Conservation (phyloP, 2,888 invertebrate genomes). For the Bruchidius siliquastri region DNA sequence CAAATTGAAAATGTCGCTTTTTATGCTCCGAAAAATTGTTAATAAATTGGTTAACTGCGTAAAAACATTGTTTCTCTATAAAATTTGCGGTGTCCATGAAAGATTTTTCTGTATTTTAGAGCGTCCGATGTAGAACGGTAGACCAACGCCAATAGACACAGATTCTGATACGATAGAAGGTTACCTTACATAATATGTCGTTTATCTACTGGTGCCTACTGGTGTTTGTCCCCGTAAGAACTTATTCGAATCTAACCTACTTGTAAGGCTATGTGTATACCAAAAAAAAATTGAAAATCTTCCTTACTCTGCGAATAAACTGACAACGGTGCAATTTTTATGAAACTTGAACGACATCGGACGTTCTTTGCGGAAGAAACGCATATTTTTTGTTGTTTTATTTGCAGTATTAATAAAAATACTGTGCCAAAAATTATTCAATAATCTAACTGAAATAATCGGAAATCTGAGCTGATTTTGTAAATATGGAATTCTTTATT, state of each 20-base stretch:
- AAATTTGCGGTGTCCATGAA: constrained; percentile 8
- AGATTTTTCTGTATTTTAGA: constrained; percentile 7
- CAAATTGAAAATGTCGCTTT: too few species aligned
- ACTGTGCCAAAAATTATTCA: constrained; percentile 40
- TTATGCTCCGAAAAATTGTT: too few species aligned
- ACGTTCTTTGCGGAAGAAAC: background rate
- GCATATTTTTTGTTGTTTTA: background rate
- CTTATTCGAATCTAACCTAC: background rate
- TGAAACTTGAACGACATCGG: background rate
- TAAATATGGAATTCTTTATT: constrained; percentile 36
- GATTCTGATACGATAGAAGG: too few species aligned
- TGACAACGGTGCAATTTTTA: constrained; percentile 1
- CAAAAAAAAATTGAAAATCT: background rate
- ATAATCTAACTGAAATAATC: constrained; percentile 17
- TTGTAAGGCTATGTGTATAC: background rate
- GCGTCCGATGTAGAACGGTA: background rate
- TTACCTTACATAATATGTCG: too few species aligned
- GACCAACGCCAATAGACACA: background rate
- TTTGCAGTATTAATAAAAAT: constrained; percentile 38
- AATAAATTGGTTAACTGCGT: too few species aligned
- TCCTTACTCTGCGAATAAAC: background rate
- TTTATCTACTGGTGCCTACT: background rate
- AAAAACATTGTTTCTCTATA: constrained; percentile 4
- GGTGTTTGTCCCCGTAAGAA: background rate
- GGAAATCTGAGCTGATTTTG: constrained; percentile 25